Evolutionary conservation across 2,113 vertebrate species (phyloP).

Genomic region (Oryzias melastigma): DNA sequence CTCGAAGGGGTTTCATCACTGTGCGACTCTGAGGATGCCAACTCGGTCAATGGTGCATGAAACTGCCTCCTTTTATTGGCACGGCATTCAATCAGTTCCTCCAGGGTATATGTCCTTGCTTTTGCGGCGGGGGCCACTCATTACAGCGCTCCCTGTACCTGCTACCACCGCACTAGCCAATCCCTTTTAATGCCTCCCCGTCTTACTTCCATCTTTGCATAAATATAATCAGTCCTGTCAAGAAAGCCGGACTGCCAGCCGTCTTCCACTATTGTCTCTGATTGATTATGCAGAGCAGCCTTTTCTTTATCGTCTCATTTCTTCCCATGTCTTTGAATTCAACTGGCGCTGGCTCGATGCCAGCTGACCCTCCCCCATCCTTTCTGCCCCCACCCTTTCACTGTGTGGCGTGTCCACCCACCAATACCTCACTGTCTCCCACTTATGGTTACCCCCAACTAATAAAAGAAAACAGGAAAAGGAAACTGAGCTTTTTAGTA

Average conservation of each 20-base stretch:
- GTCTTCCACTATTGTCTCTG: conserved; percentile 59
- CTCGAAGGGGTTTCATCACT: conserved; percentile 60
- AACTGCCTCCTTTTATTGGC: conserved; percentile 72
- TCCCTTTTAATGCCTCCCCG: conserved; percentile 37
- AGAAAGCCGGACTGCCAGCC: conserved; percentile 38
- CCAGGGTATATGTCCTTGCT: conserved; percentile 68
- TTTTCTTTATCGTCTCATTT: conserved; percentile 29
- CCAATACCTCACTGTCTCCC: too few relatives aligned
- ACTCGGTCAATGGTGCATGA: conserved; percentile 71
- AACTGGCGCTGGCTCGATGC: conserved; percentile 70
- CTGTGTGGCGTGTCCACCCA: conserved; percentile 29
- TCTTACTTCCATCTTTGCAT: conserved; percentile 46
- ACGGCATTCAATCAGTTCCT: conserved; percentile 71
- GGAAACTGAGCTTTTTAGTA: too few relatives aligned
- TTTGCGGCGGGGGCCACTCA: conserved; percentile 52
- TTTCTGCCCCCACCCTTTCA: conserved; percentile 35
- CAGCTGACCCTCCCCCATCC: conserved; percentile 55
- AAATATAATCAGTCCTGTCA: conserved; percentile 66
- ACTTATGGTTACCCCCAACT: too few relatives aligned
- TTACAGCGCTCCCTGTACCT: conserved; percentile 59
- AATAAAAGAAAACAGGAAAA: too few relatives aligned
- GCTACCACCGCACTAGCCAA: conserved; percentile 52
- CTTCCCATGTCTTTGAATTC: conserved; percentile 40
- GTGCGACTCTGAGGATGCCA: conserved; percentile 64
- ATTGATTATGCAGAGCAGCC: conserved; percentile 62